phyloP scores from a whole-genome alignment of 2,113 vertebrate genomes.

The Ellobius talpinus region DNA sequence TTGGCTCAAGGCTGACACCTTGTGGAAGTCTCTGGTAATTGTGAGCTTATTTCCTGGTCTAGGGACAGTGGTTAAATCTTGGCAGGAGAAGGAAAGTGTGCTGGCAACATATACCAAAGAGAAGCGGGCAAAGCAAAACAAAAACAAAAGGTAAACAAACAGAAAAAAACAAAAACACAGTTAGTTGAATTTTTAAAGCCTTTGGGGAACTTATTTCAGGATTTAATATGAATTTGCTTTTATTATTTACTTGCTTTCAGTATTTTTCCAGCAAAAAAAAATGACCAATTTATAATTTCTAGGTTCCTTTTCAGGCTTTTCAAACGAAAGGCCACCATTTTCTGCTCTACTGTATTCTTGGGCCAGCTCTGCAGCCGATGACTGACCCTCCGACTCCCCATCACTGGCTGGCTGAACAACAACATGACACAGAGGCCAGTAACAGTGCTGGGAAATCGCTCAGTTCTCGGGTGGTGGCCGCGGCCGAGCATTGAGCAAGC shows the following conservation, averaged over 20 bases:
- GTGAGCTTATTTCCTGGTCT: not conserved
- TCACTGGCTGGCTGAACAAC: not conserved
- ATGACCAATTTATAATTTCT: not conserved
- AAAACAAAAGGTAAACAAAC: not conserved
- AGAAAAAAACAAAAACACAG: not conserved
- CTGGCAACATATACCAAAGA: not conserved
- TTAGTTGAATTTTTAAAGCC: not conserved
- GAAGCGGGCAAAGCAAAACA: not conserved
- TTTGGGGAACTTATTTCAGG: not conserved
- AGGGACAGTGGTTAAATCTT: not conserved
- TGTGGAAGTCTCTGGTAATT: slow-evolving; percentile 7
- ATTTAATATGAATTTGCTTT: not conserved
- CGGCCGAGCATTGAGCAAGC: not conserved
- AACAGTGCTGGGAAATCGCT: not conserved
- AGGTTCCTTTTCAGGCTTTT: not conserved
- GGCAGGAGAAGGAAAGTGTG: not conserved
- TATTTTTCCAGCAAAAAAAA: not conserved
- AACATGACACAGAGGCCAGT: too few species aligned
- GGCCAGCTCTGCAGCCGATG: not conserved
- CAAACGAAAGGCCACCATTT: not conserved
- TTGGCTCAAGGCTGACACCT: slow-evolving; percentile 75
- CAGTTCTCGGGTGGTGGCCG: not conserved
- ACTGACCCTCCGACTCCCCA: not conserved
- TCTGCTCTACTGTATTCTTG: not conserved
- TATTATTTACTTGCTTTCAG: not conserved